A percentile compares a stretch with the other conserved stretches of the same genome.
phyloP scores from a whole-genome alignment of 2,888 invertebrate species.

The Junonia oenone region DNA sequence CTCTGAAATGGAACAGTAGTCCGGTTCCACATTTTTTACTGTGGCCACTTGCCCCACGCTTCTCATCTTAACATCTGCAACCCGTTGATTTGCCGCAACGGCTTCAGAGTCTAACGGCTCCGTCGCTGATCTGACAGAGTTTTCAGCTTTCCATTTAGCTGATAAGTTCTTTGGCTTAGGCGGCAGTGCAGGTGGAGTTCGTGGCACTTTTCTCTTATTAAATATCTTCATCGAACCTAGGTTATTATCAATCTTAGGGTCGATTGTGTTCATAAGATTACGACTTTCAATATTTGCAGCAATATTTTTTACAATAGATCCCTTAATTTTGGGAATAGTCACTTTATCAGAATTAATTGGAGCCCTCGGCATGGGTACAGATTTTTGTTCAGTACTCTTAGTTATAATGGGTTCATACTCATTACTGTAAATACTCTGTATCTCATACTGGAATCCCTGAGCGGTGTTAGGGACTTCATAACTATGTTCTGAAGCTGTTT shows the following conservation, averaged over 20 bases:
- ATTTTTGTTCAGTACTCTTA: slow-evolving; percentile 58
- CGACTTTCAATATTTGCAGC: slow-evolving; percentile 72
- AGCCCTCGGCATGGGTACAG: slow-evolving; percentile 51
- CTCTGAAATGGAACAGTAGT: slow-evolving; percentile 88
- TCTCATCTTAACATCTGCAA: slow-evolving; percentile 77
- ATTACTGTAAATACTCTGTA: slow-evolving; percentile 86
- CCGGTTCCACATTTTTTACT: slow-evolving; percentile 80
- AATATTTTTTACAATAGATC: slow-evolving; percentile 74
- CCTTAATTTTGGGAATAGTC: slow-evolving; percentile 64
- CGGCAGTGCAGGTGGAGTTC: slow-evolving; percentile 86
- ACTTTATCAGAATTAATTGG: slow-evolving; percentile 49
- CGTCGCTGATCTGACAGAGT: slow-evolving; percentile 59
- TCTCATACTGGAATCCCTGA: slow-evolving; percentile 74
- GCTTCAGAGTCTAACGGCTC: slow-evolving; percentile 76
- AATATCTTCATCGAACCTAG: slow-evolving; percentile 67
- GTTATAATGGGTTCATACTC: slow-evolving; percentile 86
- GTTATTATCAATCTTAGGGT: slow-evolving; percentile 64
- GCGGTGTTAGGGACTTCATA: slow-evolving; percentile 81
- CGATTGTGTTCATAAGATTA: slow-evolving; percentile 64
- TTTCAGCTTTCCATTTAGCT: slow-evolving; percentile 82
- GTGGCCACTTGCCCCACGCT: slow-evolving; percentile 75
- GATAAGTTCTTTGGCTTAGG: slow-evolving; percentile 88
- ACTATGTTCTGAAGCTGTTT: slow-evolving; percentile 78
- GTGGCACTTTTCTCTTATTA: slow-evolving; percentile 78
- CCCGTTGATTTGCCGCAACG: slow-evolving; percentile 80